phyloP scores from a whole-genome alignment of 2,888 invertebrate species.

The Drosophila testacea region DNA sequence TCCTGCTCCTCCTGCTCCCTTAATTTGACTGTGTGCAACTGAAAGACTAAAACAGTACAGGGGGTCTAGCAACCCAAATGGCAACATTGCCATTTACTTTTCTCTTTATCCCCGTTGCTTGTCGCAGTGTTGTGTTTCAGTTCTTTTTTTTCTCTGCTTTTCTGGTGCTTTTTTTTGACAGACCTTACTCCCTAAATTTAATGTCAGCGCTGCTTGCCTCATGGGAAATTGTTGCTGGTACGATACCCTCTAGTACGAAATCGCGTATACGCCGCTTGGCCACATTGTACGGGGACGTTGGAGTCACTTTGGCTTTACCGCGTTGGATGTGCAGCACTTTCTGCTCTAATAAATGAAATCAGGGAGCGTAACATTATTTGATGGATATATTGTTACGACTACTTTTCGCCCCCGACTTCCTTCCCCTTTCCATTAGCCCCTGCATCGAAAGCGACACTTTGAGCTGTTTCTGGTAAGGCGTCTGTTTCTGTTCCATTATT shows the following conservation, averaged over 20 bases:
- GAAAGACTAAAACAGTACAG: conserved; percentile 14
- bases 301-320: conserved; percentile 37
- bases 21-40: conserved; percentile 8
- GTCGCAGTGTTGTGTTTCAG: conserved; percentile 14
- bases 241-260: conserved; percentile 15
- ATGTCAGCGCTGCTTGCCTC: conserved; percentile 70
- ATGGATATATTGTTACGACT: conserved; percentile 79
- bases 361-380: conserved; percentile 83
- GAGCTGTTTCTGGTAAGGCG: conserved; percentile 27
- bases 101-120: conserved; percentile 6
- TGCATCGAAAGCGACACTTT: conserved; percentile 25
- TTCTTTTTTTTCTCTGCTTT: conserved; percentile 11
- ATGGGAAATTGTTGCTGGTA: conserved; percentile 59
- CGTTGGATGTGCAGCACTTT: conserved; percentile 73
- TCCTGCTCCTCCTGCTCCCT: neutral
- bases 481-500: conserved; percentile 10
- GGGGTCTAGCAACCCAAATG: conserved; percentile 31
- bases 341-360: conserved; percentile 84
- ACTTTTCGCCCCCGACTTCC: conserved; percentile 15
- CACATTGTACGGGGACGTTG: conserved; percentile 18
- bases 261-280: conserved; percentile 69
- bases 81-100: conserved; percentile 21
- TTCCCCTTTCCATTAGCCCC: neutral
- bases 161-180: conserved; percentile 39
- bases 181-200: conserved; percentile 72